These are phyloP conservation scores for Novumbra hubbsi DNA, from an alignment of 2,797 vertebrate genomes.

Conservation along the genomic window DNA sequence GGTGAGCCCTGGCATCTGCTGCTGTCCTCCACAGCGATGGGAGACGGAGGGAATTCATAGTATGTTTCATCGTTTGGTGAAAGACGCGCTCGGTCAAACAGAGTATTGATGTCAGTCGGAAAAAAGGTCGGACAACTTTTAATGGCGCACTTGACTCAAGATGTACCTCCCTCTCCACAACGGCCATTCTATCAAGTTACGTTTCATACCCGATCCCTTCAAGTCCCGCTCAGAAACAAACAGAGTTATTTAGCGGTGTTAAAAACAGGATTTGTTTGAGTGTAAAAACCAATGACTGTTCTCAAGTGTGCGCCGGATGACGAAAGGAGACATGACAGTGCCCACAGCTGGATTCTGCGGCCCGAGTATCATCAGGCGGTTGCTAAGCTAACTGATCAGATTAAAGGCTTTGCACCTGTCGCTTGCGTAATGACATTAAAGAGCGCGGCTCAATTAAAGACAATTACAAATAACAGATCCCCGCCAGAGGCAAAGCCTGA, in stretches of 20 bases:
- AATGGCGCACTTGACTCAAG: not conserved
- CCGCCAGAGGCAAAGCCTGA: constrained; percentile 15
- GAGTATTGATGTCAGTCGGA: constrained; percentile 30
- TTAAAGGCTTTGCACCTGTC: constrained; percentile 76
- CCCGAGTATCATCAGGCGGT: constrained; percentile 43
- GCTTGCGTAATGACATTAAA: constrained; percentile 70
- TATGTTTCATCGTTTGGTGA: constrained; percentile 19
- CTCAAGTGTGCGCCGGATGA: constrained; percentile 43
- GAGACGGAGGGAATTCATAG: not conserved
- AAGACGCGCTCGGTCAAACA: constrained; percentile 33
- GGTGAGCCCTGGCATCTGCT: constrained; percentile 44
- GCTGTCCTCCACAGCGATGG: constrained; percentile 36
- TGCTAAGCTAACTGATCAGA: constrained; percentile 57
- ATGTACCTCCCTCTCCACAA: not conserved
- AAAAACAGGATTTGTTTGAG: constrained; percentile 34
- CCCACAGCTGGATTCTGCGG: not conserved
- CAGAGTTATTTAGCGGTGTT: constrained; percentile 32
- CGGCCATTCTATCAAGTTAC: constrained; percentile 3
- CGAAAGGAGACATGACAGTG: constrained; percentile 48
- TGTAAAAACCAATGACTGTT: constrained; percentile 34
- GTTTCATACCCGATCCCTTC: constrained; percentile 2
- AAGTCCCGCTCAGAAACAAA: constrained; percentile 16
- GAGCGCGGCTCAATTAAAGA: constrained; percentile 61
- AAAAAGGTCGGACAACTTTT: constrained; percentile 28
- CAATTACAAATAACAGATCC: constrained; percentile 62